phyloP scores from a whole-genome alignment of 2,888 invertebrate species.

The Heliconius aoede region DNA sequence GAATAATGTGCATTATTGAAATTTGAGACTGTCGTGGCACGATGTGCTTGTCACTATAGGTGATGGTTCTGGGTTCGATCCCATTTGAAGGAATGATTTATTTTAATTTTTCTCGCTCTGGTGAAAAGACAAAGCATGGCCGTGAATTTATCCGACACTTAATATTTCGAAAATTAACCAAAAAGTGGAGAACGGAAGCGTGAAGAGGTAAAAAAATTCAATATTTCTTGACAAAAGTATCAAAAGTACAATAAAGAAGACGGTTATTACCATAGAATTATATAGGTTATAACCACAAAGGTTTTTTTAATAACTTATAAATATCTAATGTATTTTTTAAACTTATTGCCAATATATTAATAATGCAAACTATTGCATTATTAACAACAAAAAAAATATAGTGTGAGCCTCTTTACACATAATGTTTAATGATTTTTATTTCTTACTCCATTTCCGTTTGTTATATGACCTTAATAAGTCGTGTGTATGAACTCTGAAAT shows the following conservation, averaged over 20 bases:
- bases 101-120: not conserved
- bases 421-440: constrained; percentile 5
- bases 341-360: not conserved
- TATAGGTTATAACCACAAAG: too few relatives aligned
- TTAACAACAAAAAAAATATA: not conserved
- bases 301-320: not conserved
- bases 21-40: not conserved
- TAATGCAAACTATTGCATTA: too few relatives aligned
- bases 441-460: constrained; percentile 4
- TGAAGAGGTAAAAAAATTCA: too few relatives aligned
- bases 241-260: too few relatives aligned
- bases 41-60: not conserved
- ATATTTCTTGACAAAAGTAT: too few relatives aligned
- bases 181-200: too few relatives aligned
- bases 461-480: not conserved
- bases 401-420: not conserved
- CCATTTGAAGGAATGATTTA: not conserved
- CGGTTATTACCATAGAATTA: too few relatives aligned
- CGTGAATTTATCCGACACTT: too few relatives aligned
- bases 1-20: not conserved
- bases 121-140: too few relatives aligned
- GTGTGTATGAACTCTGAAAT: not conserved
- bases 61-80: not conserved
- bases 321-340: too few relatives aligned
- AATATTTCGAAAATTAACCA: too few relatives aligned